phyloP scores from a whole-genome alignment of 2,888 invertebrate genomes.

The Leptinotarsa peninsularis region DNA sequence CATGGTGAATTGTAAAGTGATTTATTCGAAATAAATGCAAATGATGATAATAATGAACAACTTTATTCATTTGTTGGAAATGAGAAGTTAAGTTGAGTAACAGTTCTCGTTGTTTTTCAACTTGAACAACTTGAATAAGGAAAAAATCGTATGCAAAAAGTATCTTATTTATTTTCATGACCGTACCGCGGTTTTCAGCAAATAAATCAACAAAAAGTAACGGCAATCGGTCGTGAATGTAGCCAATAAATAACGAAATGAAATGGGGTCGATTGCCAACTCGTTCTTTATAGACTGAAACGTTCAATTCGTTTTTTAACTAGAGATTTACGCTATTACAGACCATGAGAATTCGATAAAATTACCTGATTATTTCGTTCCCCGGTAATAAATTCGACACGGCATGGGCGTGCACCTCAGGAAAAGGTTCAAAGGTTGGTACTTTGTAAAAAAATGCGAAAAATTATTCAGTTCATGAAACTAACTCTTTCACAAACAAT shows the following conservation, averaged over 20 bases:
- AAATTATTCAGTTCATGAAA: neutral
- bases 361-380: slow-evolving; percentile 39
- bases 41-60: no score
- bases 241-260: slow-evolving; percentile 36
- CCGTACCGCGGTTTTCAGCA: neutral
- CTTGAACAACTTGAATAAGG: no score
- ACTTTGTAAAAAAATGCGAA: slow-evolving; percentile 16
- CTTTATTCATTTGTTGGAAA: no score
- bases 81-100: no score
- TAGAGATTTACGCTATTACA: slow-evolving; percentile 32
- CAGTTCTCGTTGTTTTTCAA: no score
- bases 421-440: slow-evolving; percentile 5
- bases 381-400: slow-evolving; percentile 32
- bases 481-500: neutral
- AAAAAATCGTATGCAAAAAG: no score
- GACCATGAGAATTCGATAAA: slow-evolving; percentile 40
- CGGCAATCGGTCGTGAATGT: slow-evolving; percentile 11
- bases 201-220: slow-evolving; percentile 8
- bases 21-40: no score
- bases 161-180: no score
- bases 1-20: no score
- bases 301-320: slow-evolving; percentile 28
- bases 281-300: slow-evolving; percentile 28
- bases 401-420: slow-evolving; percentile 21
- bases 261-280: slow-evolving; percentile 45